These are phyloP conservation scores for Tautogolabrus adspersus DNA, from an alignment of 2,113 vertebrate species.

Conservation along the genomic window DNA sequence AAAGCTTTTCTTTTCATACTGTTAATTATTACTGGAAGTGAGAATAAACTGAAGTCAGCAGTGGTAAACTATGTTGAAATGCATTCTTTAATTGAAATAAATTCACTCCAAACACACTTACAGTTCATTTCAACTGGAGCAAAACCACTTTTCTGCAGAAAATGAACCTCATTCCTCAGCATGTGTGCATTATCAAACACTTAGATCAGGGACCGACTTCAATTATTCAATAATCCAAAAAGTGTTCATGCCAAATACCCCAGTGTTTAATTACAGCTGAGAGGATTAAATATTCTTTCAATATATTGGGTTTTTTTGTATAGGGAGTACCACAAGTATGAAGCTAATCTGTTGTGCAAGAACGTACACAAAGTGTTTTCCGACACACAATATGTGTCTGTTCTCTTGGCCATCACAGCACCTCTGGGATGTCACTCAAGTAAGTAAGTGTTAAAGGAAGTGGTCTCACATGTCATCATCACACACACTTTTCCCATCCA, in stretches of 20 bases:
- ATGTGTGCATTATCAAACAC: not conserved
- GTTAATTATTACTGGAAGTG: not conserved
- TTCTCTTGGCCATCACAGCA: too few species aligned
- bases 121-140: not conserved
- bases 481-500: too few species aligned
- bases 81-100: slow-evolving; percentile 3
- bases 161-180: not conserved
- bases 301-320: not conserved
- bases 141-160: not conserved
- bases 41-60: not conserved
- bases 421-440: too few species aligned
- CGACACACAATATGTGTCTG: too few species aligned
- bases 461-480: too few species aligned
- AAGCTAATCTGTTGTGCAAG: too few species aligned
- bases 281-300: not conserved
- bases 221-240: slow-evolving; percentile 12
- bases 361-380: too few species aligned
- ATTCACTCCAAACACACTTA: not conserved
- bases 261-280: not conserved
- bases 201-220: not conserved
- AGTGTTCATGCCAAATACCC: not conserved
- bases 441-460: too few species aligned
- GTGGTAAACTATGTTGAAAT: not conserved
- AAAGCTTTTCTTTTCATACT: not conserved
- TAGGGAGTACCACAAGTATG: not conserved